Evolutionary conservation across 2,888 invertebrate genomes (phyloP), one percentile per base, ranked within the genome.

Genomic region (Drosophila ochracea): DNA sequence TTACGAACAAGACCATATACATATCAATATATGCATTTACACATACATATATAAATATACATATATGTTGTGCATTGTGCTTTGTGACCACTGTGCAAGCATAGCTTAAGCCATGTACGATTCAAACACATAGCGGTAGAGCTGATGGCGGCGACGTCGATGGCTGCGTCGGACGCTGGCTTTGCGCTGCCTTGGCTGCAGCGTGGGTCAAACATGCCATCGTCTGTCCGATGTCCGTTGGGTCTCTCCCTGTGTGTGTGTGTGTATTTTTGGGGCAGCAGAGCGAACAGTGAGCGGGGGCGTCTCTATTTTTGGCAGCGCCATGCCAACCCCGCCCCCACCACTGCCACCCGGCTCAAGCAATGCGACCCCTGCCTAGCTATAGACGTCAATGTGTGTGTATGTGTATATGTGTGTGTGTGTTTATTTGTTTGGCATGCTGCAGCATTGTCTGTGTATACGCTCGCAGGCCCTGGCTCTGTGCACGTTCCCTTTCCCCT

Each of bases 221-320:
- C 63, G 50, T 47, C n/a, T n/a, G 59, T 39, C 31, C 49, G 21
- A 43, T 43, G 41, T 33, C 35, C 39, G 25, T 55, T 60, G 31
- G 52, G 19, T 37, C 30, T 37, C 28, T 65, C 11, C 30, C 28
- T 58, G 47, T 66, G 57, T 59, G 53, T 68, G 39, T 61, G 50
- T 68, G 54, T 60, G 69, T 58, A 59, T 59, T 71, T 33, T 67
- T 68, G 49, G 59, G 49, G 55, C 63, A 68, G 61, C 58, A 55
- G 66, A 68, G 70, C 65, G 49, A 61, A 62, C 50, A 58, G 66
- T 41, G 65, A 69, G 89, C 73, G 90, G 86, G 80, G 89, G 83
- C 86, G 89, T 83, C 85, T 89, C 83, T 85, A 89, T 85, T 85
- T 85, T 85, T 85, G 90, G 85, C 85, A 85, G 72, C 55, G 39